Conservation (phyloP, 2,888 invertebrate genomes). For the Acronicta alni region DNA sequence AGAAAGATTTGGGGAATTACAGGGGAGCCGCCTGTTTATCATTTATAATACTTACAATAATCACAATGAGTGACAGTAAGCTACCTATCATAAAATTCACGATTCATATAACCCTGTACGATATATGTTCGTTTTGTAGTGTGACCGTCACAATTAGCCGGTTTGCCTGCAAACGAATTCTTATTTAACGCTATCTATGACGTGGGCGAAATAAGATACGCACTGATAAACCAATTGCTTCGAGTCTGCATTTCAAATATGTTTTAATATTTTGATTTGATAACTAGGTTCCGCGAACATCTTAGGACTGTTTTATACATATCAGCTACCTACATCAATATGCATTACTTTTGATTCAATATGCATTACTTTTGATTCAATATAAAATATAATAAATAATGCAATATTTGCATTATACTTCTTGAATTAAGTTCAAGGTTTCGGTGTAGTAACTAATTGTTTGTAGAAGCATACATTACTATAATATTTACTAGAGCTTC, state of each 20-base stretch:
- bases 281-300: conserved; percentile 12
- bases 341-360: conserved; percentile 5
- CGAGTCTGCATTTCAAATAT: conserved; percentile 20
- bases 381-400: conserved; percentile 9
- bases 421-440: conserved; percentile 30
- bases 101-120: conserved; percentile 11
- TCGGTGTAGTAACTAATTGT: conserved; percentile 8
- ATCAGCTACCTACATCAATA: neutral
- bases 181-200: conserved; percentile 36
- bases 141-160: conserved; percentile 30
- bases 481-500: conserved; percentile 22
- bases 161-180: conserved; percentile 34
- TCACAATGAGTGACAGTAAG: conserved; percentile 7
- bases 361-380: conserved; percentile 8
- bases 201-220: conserved; percentile 41
- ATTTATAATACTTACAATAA: neutral
- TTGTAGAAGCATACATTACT: conserved; percentile 3
- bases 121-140: conserved; percentile 14
- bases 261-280: conserved; percentile 24
- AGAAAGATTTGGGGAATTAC: too few relatives aligned
- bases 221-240: conserved; percentile 31
- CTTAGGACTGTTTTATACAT: conserved; percentile 5
- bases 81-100: conserved; percentile 6
- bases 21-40: too few relatives aligned
- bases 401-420: neutral